These are phyloP conservation scores for Tubiluchus corallicola DNA, from an alignment of 2,888 invertebrate species.

Conservation along the genomic window DNA sequence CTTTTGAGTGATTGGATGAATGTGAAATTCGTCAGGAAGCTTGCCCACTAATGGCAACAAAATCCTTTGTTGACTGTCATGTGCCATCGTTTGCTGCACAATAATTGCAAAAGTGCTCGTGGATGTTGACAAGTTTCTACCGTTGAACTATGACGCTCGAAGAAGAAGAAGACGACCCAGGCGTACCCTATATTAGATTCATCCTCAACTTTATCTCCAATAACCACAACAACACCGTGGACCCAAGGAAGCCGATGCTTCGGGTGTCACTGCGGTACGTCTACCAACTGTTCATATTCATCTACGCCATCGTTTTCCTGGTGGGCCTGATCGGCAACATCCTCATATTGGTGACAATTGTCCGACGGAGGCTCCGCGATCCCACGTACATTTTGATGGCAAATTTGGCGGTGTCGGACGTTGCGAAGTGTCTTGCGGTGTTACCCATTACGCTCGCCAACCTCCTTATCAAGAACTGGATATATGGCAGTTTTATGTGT, in stretches of 20 bases:
- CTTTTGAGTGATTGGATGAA: no score
- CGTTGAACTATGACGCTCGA: no score
- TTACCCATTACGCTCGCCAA: constrained; percentile 47
- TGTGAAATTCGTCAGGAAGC: no score
- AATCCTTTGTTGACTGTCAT: no score
- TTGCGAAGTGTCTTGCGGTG: constrained; percentile 45
- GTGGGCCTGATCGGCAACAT: constrained; percentile 40
- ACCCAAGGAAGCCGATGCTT: constrained; percentile 41
- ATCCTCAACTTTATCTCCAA: constrained; percentile 27
- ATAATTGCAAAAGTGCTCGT: no score
- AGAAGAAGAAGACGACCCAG: no score
- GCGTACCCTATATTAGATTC: no score
- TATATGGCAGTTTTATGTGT: constrained; percentile 49
- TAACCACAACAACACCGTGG: constrained; percentile 30
- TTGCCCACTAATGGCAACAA: no score
- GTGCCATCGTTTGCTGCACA: no score
- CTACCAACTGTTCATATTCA: constrained; percentile 42
- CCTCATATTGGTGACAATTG: constrained; percentile 34
- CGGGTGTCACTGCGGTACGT: constrained; percentile 34
- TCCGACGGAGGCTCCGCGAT: constrained; percentile 36
- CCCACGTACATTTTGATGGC: constrained; percentile 44
- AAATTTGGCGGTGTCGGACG: constrained; percentile 45
- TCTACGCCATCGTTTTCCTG: constrained; percentile 39
- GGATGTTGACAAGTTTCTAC: no score
- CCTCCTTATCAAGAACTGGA: constrained; percentile 48